phyloP scores from a whole-genome alignment of 1,140 invertebrate species.

The Solen grandis region DNA sequence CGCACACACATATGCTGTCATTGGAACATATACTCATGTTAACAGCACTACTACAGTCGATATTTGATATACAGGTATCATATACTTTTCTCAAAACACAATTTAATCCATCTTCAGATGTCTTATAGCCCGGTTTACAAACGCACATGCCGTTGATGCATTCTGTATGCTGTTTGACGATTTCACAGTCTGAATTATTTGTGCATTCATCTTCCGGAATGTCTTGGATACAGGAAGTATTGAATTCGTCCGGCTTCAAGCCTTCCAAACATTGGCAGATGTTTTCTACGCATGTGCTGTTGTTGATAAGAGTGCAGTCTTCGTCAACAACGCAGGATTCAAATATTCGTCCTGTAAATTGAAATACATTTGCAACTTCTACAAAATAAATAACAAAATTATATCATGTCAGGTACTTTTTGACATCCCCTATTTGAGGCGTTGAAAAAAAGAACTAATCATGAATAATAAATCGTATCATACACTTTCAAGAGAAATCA shows the following conservation, averaged over 20 bases:
- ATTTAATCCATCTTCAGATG: slow-evolving; percentile 7
- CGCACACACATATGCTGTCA: slow-evolving; percentile 43
- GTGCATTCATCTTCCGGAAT: slow-evolving; percentile 46
- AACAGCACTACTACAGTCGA: slow-evolving; percentile 57
- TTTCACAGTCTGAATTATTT: slow-evolving; percentile 49
- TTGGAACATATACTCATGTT: slow-evolving; percentile 53
- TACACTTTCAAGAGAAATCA: too few species aligned
- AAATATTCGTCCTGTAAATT: slow-evolving; percentile 21
- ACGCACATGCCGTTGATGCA: slow-evolving; percentile 55
- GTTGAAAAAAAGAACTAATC: too few species aligned
- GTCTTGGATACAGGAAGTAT: slow-evolving; percentile 15
- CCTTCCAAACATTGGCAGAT: slow-evolving; percentile 15
- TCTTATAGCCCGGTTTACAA: slow-evolving; percentile 57
- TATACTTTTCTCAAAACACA: slow-evolving; percentile 55
- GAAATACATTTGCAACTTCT: not conserved
- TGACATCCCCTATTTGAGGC: too few species aligned
- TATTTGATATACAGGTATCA: slow-evolving; percentile 47
- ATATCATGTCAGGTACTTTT: too few species aligned
- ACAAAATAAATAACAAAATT: too few species aligned
- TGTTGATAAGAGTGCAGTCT: slow-evolving; percentile 24
- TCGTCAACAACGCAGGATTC: slow-evolving; percentile 8
- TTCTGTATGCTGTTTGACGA: slow-evolving; percentile 48
- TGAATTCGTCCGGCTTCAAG: not conserved
- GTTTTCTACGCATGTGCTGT: slow-evolving; percentile 1
- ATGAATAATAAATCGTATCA: too few species aligned